Percentiles rank a stretch among this genome's conserved stretches.
Conservation (phyloP, 2,113 vertebrate genomes). For the Halichoerus grypus region DNA sequence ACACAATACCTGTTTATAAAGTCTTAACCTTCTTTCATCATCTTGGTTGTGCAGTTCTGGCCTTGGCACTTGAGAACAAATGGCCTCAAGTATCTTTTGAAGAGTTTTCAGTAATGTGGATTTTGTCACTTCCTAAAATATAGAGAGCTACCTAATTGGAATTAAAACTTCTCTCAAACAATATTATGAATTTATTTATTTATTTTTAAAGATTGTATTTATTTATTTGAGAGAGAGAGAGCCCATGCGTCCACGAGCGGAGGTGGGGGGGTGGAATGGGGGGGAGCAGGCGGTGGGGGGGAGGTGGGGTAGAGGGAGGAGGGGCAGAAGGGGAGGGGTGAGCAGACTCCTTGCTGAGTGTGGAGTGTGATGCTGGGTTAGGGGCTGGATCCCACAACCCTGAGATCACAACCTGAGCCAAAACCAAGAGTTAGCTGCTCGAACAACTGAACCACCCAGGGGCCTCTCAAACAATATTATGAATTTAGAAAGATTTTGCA, state of each 20-base stretch:
- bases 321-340: background rate
- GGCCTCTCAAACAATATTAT: background rate
- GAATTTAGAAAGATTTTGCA: slow-evolving; percentile 42
- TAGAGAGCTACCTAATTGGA: background rate
- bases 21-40: slow-evolving; percentile 37
- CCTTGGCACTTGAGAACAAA: slow-evolving; percentile 20
- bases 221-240: background rate
- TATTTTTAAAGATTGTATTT: slow-evolving; percentile 12
- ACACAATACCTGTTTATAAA: background rate
- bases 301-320: background rate
- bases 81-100: background rate
- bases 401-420: background rate
- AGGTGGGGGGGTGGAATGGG: too few species aligned
- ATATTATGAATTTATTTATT: background rate
- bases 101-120: slow-evolving; percentile 39
- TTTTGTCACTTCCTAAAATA: slow-evolving; percentile 53
- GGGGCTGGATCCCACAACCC: background rate
- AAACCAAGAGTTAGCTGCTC: background rate
- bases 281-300: too few species aligned
- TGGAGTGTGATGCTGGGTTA: background rate
- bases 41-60: background rate
- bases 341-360: background rate
- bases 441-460: background rate
- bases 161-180: slow-evolving; percentile 39
- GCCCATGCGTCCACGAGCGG: background rate